These are phyloP conservation scores for Conchocele bisecta DNA, from an alignment of 2,888 invertebrate genomes.

Conservation along the genomic window DNA sequence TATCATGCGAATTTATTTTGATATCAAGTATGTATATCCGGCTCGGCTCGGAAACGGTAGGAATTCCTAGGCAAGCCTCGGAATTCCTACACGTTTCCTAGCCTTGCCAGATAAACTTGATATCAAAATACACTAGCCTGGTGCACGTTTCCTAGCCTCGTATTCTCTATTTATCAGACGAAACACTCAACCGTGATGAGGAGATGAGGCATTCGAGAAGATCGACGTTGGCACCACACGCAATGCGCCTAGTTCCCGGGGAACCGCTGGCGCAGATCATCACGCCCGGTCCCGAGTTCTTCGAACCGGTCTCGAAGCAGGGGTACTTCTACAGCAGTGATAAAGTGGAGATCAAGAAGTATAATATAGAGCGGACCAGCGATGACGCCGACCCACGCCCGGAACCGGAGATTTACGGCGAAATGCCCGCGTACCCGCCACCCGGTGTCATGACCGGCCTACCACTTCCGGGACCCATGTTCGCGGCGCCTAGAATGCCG, in stretches of 20 bases:
- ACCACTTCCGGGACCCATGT: slow-evolving; percentile 10
- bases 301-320: slow-evolving; percentile 72
- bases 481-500: slow-evolving; percentile 16
- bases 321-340: slow-evolving; percentile 79
- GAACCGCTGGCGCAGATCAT: slow-evolving; percentile 40
- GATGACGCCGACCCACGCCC: slow-evolving; percentile 23
- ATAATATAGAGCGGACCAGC: slow-evolving; percentile 67
- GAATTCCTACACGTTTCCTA: no score
- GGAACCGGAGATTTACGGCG: background rate
- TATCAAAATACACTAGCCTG: no score
- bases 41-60: no score
- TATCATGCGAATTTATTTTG: no score
- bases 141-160: no score
- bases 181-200: no score
- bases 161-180: no score
- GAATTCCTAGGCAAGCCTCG: no score
- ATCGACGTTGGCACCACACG: no score
- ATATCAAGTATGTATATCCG: no score
- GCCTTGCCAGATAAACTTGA: no score
- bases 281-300: slow-evolving; percentile 72
- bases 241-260: slow-evolving; percentile 64
- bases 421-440: slow-evolving; percentile 1
- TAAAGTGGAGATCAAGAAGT: slow-evolving; percentile 73
- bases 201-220: no score
- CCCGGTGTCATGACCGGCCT: slow-evolving; percentile 2